Evolutionary conservation across 2,888 invertebrate genomes (phyloP), one percentile per base, ranked within the genome.

Genomic region (Pardosa pseudoannulata): DNA sequence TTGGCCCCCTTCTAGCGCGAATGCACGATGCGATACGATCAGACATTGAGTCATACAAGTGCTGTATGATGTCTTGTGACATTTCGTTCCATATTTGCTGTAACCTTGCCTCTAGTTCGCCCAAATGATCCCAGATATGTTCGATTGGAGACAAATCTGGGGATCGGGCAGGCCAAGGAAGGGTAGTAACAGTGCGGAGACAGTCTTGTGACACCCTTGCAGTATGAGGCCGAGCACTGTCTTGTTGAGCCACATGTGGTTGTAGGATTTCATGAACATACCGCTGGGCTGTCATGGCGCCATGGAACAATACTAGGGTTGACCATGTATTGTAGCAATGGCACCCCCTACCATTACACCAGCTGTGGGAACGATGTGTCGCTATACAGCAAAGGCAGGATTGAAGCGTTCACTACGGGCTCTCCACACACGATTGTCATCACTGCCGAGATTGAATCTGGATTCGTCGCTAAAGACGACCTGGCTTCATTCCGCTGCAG

Each of bases 71-170:
- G 41, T 46, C 41, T n/a, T 46, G 16, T n/a, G 16, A 2, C 16
- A 16, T 16, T 46, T 46, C 16, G 6, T 13, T 46, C 9, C 6
- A 16, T n/a, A 6, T 46, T 16, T 46, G 6, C 41, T 6, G 6
- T 46, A 6, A 46, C 16, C 29, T 9, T 16, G 36, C 3, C 7
- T 71, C 46, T 46, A 31, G 46, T 71, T 46, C 46, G 13, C 71
- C 28, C 71, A 71, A 46, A 36, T 46, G 2, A 46, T 7, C 39
- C 46, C 46, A 71, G 46, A 71, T 71, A 71, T 71, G 41, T 46
- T 46, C 46, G 29, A 71, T 41, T 71, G 50, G 71, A 16, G 71
- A 71, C 32, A 71, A 36, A 39, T 39, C 68, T 70, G 68, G 36
- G 39, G 9, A 70, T 19, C 39, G 27, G 7, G 68, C 9, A 27